Percentiles rank a stretch among this genome's conserved stretches.
phyloP scores from a whole-genome alignment of 2,888 invertebrate species.

The Xestia rhomboidea region DNA sequence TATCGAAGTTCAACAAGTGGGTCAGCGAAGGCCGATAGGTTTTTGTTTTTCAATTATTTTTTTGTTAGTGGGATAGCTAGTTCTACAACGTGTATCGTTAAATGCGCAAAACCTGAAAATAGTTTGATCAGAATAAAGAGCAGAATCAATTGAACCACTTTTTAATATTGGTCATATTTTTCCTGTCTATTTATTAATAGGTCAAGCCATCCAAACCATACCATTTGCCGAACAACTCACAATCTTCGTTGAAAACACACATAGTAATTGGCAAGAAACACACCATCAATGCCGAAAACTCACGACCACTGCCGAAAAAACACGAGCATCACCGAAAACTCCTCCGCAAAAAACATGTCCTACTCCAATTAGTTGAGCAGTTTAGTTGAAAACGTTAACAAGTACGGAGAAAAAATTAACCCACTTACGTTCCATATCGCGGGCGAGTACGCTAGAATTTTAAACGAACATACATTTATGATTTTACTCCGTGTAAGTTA shows the following conservation, averaged over 20 bases:
- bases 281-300: not conserved
- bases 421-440: not conserved
- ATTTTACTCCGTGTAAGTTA: conserved; percentile 51
- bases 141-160: too few relatives aligned
- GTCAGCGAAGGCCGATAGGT: conserved; percentile 21
- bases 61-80: not conserved
- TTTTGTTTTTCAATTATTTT: conserved; percentile 16
- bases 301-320: not conserved
- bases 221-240: not conserved
- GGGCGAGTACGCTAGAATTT: conserved; percentile 35
- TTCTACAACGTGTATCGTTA: too few relatives aligned
- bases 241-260: not conserved
- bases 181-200: too few relatives aligned
- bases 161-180: too few relatives aligned
- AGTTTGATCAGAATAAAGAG: too few relatives aligned
- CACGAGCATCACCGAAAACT: not conserved
- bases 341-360: not conserved
- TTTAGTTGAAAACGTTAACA: conserved; percentile 15
- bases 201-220: too few relatives aligned
- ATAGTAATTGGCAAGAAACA: not conserved
- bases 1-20: conserved; percentile 59
- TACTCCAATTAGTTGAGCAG: conserved; percentile 2
- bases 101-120: too few relatives aligned
- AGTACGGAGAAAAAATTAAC: conserved; percentile 19
- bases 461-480: conserved; percentile 52